These are phyloP conservation scores for Rutilus rutilus DNA, from an alignment of 2,113 vertebrate species.

Conservation along the genomic window DNA sequence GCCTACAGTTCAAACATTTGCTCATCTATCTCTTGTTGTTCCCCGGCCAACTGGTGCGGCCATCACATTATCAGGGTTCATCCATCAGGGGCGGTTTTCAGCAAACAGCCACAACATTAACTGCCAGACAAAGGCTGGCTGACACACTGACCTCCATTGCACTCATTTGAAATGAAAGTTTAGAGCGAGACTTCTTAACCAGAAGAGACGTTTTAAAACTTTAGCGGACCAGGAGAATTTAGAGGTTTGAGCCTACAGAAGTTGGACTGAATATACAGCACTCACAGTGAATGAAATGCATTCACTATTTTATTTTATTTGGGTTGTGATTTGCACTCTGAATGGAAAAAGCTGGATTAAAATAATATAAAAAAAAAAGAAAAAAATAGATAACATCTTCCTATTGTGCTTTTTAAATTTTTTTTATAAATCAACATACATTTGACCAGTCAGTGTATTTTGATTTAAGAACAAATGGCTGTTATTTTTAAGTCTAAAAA, in stretches of 20 bases:
- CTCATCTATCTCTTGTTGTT: conserved; percentile 52
- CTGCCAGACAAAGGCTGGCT: conserved; percentile 61
- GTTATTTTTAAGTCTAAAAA: background rate
- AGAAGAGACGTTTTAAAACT: background rate
- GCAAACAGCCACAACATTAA: conserved; percentile 49
- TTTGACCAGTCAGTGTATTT: background rate
- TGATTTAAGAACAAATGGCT: background rate
- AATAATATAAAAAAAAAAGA: background rate
- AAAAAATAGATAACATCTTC: background rate
- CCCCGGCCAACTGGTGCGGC: conserved; percentile 38
- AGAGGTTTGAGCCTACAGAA: background rate
- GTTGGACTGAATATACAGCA: background rate
- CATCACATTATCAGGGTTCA: conserved; percentile 53
- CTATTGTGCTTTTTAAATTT: background rate
- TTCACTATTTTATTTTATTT: background rate
- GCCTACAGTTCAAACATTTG: conserved; percentile 42
- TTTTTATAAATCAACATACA: background rate
- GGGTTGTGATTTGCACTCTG: background rate
- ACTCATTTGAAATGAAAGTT: conserved; percentile 69
- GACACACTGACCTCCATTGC: conserved; percentile 47
- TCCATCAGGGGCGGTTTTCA: conserved; percentile 63
- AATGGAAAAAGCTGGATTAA: background rate
- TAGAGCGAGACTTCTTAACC: conserved; percentile 29
- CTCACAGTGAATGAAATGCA: background rate
- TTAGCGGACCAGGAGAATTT: background rate